phyloP scores from a whole-genome alignment of 1,140 invertebrate species.

The Drosophila lacteicornis region DNA sequence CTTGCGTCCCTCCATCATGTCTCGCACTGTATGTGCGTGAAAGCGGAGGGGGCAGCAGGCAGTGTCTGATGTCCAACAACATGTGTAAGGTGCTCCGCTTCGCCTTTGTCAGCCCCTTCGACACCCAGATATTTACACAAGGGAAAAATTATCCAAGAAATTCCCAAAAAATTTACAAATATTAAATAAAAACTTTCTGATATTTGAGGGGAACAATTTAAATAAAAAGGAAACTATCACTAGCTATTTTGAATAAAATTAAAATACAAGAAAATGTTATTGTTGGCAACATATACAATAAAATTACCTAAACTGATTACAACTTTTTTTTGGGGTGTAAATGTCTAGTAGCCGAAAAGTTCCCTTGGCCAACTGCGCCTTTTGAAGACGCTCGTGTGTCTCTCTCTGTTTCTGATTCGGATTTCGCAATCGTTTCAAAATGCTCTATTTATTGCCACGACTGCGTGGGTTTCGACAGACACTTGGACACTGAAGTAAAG shows the following conservation, averaged over 20 bases:
- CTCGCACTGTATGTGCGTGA: slow-evolving; percentile 18
- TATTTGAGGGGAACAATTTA: no score
- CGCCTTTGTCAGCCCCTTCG: background rate
- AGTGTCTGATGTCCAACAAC: slow-evolving; percentile 51
- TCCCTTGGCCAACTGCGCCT: slow-evolving; percentile 63
- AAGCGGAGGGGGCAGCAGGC: background rate
- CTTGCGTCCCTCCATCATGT: slow-evolving; percentile 10
- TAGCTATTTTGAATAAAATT: no score
- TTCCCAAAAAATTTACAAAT: no score
- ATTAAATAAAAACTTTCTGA: no score
- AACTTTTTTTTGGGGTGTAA: background rate
- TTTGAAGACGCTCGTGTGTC: slow-evolving; percentile 45
- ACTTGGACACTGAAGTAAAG: slow-evolving; percentile 8
- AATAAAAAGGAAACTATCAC: no score
- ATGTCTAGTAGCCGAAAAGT: slow-evolving; percentile 36
- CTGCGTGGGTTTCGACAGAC: slow-evolving; percentile 13
- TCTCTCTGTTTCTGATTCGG: slow-evolving; percentile 39
- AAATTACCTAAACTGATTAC: background rate
- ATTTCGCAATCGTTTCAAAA: slow-evolving; percentile 60
- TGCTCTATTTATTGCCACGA: slow-evolving; percentile 28
- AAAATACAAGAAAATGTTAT: no score
- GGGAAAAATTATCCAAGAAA: background rate
- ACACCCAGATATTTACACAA: slow-evolving; percentile 9
- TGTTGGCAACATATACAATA: no score
- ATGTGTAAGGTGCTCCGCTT: slow-evolving; percentile 40